A percentile compares a stretch with the other conserved stretches of the same genome.
Evolutionary conservation across 2,113 vertebrate genomes (phyloP).

Genomic region (Zeus faber): DNA sequence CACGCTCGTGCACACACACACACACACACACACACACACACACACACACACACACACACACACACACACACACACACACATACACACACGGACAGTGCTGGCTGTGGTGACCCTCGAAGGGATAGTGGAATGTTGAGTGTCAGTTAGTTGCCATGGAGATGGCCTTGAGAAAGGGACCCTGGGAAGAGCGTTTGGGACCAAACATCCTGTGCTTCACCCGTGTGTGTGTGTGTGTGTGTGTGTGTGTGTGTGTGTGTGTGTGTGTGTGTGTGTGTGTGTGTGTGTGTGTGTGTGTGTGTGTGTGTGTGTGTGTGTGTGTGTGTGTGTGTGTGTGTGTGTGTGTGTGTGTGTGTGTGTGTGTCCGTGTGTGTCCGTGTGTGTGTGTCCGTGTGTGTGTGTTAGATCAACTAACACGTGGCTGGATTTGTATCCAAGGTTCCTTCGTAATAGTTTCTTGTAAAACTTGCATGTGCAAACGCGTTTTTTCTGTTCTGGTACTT

Average conservation of each 20-base stretch:
- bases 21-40: conserved; percentile 21
- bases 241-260: conserved; percentile 19
- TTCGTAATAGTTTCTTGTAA: too few relatives aligned
- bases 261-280: conserved; percentile 37
- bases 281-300: conserved; percentile 28
- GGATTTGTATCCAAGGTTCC: too few relatives aligned
- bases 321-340: conserved; percentile 7
- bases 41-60: conserved; percentile 14
- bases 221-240: conserved; percentile 30
- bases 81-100: conserved; percentile 39
- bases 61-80: conserved; percentile 1
- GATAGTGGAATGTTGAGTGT: conserved; percentile 64
- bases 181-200: conserved; percentile 64
- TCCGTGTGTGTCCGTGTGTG: conserved; percentile 19
- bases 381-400: conserved; percentile 30
- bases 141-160: conserved; percentile 50
- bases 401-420: too few relatives aligned
- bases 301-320: background rate
- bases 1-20: conserved; percentile 1
- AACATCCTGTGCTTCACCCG: conserved; percentile 67
- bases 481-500: too few relatives aligned
- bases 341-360: conserved; percentile 13
- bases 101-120: conserved; percentile 53
- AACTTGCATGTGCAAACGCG: too few relatives aligned
- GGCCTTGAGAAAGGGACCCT: conserved; percentile 69